Base-by-base conservation (phyloP, 2,888 invertebrate genomes). In the Lycia hirtaria region DNA sequence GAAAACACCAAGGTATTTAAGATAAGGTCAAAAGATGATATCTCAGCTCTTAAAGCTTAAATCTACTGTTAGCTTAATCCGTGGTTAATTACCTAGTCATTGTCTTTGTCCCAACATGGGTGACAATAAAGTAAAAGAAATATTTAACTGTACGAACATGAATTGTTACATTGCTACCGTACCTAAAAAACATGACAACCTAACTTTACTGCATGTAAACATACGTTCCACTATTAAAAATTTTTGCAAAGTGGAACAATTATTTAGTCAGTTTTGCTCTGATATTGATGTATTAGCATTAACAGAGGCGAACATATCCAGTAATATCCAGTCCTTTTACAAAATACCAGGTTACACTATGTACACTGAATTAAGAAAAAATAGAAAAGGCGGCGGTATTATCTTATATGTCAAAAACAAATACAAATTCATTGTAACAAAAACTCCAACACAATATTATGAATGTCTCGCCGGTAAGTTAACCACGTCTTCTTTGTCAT, bases 391-490 rank as follows among this genome's bases (percentile, higher is more conserved):
- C 0, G 51, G 51, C 1, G 51, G 51, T 7, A 43, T 51, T 2
- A 51, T 51, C 22, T 2, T 51, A 1, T 43, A 43, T n/a, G 22
- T 33, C 9, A 41, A 26, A 26, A 43, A 51, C 9, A 33, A 51
- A 35, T 14, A 26, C n/a, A 51, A 33, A 26, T 51, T 51, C 19
- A 24, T 1, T 1, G n/a, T 9, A 24, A n/a, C 5, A 2, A 40
- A 50, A 22, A 10, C 15, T 0, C 20, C 15, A 26, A n/a, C 43
- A 24, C 4, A 22, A 9, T 3, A 51, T n/a, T 51, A 12, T 19
- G 51, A 51, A 43, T 51, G 51, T 12, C 19, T 51, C 4, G 2
- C 43, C 19, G 51, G 51, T 19, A 51, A 33, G 9, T 15, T 51
- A 15, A 51, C 43, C 12, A 19, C 17, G 1, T 24, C 4, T 0